Evolutionary conservation across 1,140 invertebrate genomes (phyloP).

Genomic region (Brachionus calyciflorus): DNA sequence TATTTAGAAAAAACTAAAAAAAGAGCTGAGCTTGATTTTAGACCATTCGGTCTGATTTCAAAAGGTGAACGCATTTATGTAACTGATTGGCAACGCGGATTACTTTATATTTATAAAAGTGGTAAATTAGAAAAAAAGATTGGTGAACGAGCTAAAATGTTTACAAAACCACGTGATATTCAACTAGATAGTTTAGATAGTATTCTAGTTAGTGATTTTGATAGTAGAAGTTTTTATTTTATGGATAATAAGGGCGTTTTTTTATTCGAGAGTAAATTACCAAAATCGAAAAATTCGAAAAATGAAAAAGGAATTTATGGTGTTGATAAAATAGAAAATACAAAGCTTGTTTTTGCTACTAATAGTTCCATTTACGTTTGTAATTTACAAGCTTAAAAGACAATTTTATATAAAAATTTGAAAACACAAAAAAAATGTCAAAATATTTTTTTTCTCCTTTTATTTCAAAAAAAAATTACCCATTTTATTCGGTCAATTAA

Average conservation of each 20-base stretch:
- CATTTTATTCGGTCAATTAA: too few relatives aligned
- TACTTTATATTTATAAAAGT: slow-evolving; percentile 7
- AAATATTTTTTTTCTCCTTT: too few relatives aligned
- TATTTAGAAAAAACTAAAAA: background rate
- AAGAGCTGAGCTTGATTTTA: background rate
- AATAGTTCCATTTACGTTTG: background rate
- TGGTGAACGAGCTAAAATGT: background rate
- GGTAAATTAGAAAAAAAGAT: background rate
- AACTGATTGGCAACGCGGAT: background rate
- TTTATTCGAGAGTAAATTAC: background rate
- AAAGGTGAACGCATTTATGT: background rate
- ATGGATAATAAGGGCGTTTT: background rate
- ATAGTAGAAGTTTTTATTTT: background rate
- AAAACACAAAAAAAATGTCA: too few relatives aligned
- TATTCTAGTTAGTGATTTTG: slow-evolving; percentile 3
- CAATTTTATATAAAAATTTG: background rate
- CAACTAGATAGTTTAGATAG: background rate
- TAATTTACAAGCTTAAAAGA: background rate
- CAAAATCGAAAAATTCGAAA: background rate
- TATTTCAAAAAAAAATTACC: too few relatives aligned
- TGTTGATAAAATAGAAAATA: background rate
- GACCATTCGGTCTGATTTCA: background rate
- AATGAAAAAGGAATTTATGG: background rate
- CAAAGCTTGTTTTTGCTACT: background rate
- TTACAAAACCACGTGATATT: background rate